Percentiles rank a stretch among this genome's conserved stretches.
These are phyloP conservation scores for Procavia capensis DNA, from an alignment of 2,113 vertebrate species.

Conservation along the genomic window DNA sequence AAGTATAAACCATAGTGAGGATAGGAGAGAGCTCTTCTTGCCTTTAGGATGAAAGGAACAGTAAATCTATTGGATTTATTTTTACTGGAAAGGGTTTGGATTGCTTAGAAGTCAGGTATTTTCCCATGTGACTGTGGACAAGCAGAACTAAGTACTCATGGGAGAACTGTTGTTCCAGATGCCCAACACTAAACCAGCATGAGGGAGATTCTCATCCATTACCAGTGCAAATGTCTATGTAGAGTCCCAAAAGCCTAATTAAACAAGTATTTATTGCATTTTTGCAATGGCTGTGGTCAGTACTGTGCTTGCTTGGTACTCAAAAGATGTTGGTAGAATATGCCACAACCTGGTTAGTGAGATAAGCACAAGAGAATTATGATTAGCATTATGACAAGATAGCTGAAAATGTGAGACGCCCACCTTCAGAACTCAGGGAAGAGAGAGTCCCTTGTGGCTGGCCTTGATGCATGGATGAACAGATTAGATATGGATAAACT, in stretches of 20 bases:
- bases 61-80: slow-evolving; percentile 32
- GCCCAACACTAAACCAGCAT: neutral
- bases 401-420: slow-evolving; percentile 23
- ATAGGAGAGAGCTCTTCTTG: slow-evolving; percentile 29
- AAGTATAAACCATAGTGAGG: slow-evolving; percentile 22
- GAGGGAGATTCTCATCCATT: neutral
- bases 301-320: slow-evolving; percentile 27
- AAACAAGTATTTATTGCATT: slow-evolving; percentile 10
- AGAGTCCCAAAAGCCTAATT: slow-evolving; percentile 1
- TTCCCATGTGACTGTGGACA: neutral
- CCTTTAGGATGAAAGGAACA: slow-evolving; percentile 23
- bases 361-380: slow-evolving; percentile 15
- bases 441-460: neutral
- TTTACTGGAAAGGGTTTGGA: slow-evolving; percentile 17
- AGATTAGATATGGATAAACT: slow-evolving; percentile 46
- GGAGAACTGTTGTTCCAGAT: slow-evolving; percentile 29
- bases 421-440: slow-evolving; percentile 12
- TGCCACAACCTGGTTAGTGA: neutral
- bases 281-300: neutral
- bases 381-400: slow-evolving; percentile 10
- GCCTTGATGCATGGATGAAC: neutral
- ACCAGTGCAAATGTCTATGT: neutral
- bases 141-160: neutral
- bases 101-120: slow-evolving; percentile 5
- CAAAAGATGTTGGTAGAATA: slow-evolving; percentile 51